Conservation (phyloP, 2,797 vertebrate genomes). For the Eidolon dupreanum region DNA sequence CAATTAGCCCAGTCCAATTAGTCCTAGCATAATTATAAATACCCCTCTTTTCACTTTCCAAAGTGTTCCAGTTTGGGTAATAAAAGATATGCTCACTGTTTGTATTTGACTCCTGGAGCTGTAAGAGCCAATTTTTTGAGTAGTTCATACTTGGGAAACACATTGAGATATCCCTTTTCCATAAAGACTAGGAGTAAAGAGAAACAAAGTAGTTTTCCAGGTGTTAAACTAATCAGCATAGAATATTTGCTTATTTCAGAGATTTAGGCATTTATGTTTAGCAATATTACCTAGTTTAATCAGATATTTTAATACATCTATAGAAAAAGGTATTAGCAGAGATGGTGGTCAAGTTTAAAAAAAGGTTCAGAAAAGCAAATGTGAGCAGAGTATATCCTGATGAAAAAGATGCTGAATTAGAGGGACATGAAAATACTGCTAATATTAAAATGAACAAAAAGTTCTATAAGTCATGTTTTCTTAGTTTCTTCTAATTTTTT, state of each 20-base stretch:
- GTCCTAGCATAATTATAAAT: neutral
- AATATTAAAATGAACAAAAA: neutral
- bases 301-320: neutral
- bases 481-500: neutral
- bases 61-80: neutral
- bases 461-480: neutral
- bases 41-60: neutral
- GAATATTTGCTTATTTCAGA: conserved; percentile 5
- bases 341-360: neutral
- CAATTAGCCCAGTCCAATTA: neutral
- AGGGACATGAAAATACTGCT: neutral
- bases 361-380: neutral
- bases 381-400: neutral
- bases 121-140: neutral
- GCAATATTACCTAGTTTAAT: neutral
- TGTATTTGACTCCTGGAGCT: neutral
- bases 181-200: neutral
- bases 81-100: neutral
- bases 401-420: neutral
- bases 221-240: neutral
- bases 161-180: neutral
- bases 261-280: neutral
- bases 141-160: neutral
- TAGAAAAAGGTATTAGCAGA: neutral
- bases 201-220: neutral